These are phyloP conservation scores for Helleia helle DNA, from an alignment of 2,888 invertebrate genomes.

Conservation along the genomic window DNA sequence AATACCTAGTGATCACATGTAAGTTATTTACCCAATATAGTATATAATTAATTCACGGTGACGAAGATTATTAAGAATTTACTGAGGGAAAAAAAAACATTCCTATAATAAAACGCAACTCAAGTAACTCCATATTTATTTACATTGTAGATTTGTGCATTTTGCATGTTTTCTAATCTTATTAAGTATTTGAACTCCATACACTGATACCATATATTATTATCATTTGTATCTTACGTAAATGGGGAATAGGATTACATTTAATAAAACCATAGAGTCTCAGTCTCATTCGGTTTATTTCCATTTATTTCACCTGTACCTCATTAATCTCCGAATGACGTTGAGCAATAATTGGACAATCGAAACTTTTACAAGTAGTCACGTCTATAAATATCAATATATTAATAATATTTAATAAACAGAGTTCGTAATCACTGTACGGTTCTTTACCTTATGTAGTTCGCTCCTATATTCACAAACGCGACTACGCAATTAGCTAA, in stretches of 20 bases:
- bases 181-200: too few relatives aligned
- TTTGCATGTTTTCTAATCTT: too few relatives aligned
- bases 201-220: too few relatives aligned
- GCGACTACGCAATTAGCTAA: conserved; percentile 16
- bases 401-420: conserved; percentile 14
- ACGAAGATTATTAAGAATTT: too few relatives aligned
- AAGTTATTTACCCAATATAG: too few relatives aligned
- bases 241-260: conserved; percentile 27
- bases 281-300: conserved; percentile 63
- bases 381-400: conserved; percentile 14
- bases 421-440: conserved; percentile 2
- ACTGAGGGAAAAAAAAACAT: too few relatives aligned
- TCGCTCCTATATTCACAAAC: conserved; percentile 15
- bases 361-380: conserved; percentile 13
- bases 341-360: conserved; percentile 43
- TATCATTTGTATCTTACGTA: too few relatives aligned
- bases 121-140: too few relatives aligned
- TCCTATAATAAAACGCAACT: too few relatives aligned
- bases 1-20: too few relatives aligned
- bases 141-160: too few relatives aligned
- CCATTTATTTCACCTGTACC: conserved; percentile 18
- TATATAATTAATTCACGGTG: too few relatives aligned
- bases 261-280: conserved; percentile 28
- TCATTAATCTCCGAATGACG: conserved; percentile 19
- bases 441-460: conserved; percentile 1